A percentile compares a stretch with the other conserved stretches of the same genome.
Conservation (phyloP, 2,113 vertebrate species). For the Sterrhoptilus dennistouni region DNA sequence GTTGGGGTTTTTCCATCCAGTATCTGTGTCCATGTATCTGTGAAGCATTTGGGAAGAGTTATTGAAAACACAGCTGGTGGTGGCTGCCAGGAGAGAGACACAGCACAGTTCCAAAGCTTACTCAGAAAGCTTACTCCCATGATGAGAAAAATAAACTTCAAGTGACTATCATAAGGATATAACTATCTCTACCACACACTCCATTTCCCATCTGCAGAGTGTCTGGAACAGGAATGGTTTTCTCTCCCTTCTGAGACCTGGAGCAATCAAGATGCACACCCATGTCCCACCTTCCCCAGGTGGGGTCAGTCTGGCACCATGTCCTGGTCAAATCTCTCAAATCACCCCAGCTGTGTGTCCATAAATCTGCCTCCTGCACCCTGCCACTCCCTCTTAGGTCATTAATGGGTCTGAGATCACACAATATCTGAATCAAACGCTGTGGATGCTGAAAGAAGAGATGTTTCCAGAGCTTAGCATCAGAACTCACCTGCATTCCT, state of each 20-base stretch:
- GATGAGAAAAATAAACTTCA: neutral
- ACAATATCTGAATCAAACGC: accelerated
- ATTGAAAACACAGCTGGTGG: conserved; percentile 5
- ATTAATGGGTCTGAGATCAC: neutral
- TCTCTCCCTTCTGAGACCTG: neutral
- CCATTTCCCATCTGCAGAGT: neutral
- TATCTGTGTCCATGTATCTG: neutral
- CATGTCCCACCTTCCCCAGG: neutral
- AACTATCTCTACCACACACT: neutral
- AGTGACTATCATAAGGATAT: neutral
- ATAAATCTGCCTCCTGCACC: neutral
- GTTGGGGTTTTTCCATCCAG: neutral
- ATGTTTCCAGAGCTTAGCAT: neutral
- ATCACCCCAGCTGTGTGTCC: accelerated
- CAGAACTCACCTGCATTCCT: neutral
- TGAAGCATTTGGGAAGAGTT: neutral
- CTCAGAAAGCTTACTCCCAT: neutral
- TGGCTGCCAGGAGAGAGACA: neutral
- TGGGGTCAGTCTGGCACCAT: neutral
- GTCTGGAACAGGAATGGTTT: neutral
- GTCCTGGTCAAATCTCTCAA: accelerated
- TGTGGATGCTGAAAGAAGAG: neutral
- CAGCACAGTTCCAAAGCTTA: neutral
- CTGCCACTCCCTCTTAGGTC: neutral
- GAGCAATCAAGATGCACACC: neutral